Evolutionary conservation across 35 echinoderm and acorn worm species (phyloP).

Genomic region (Ophiothrix spiculata): DNA sequence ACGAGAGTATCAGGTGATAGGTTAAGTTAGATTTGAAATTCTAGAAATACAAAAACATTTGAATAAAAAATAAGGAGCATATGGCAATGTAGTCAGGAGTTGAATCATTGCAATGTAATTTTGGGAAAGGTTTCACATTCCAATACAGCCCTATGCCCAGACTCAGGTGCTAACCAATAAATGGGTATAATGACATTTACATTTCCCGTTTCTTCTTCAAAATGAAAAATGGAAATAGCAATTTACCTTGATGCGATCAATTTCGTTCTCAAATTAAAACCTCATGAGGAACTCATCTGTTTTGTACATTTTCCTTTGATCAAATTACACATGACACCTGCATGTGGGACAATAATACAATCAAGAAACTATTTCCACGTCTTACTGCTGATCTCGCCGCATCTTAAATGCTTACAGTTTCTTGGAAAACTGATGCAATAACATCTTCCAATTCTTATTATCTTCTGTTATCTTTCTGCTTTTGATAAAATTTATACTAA

Average conservation of each 20-base stretch:
- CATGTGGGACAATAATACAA: background rate
- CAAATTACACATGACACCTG: background rate
- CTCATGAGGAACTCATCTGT: background rate
- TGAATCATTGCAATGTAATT: background rate
- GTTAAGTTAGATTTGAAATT: no score
- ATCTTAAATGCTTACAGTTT: no score
- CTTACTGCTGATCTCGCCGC: background rate
- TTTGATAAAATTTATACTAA: no score
- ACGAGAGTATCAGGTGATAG: no score
- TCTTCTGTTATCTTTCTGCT: no score
- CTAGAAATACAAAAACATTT: no score
- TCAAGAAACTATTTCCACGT: background rate
- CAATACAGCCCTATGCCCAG: background rate
- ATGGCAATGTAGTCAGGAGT: background rate
- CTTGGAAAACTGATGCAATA: no score
- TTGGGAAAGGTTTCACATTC: background rate
- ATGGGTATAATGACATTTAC: background rate
- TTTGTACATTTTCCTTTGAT: background rate
- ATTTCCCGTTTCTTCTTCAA: background rate
- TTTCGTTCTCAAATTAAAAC: background rate
- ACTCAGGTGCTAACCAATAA: background rate
- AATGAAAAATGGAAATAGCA: background rate
- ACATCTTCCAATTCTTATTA: no score
- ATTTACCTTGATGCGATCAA: background rate
- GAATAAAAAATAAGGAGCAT: background rate